These are phyloP conservation scores for Leptestheria dahalacensis DNA, from an alignment of 1,140 invertebrate genomes.

Conservation along the genomic window DNA sequence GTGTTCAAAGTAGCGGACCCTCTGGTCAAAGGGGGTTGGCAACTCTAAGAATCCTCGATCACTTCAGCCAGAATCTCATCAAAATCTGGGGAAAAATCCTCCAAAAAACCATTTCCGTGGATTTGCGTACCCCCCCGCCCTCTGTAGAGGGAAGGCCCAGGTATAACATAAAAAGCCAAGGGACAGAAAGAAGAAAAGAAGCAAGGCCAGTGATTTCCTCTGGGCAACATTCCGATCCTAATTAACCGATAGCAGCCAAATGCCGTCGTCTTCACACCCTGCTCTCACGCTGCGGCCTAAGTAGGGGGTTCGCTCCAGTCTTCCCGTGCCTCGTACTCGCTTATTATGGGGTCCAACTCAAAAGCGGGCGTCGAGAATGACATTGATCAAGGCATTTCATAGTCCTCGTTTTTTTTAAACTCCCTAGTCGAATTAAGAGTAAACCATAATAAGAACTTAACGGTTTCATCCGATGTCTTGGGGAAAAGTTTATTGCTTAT, in stretches of 20 bases:
- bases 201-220: not conserved
- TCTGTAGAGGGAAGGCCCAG: no score
- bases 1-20: constrained; percentile 21
- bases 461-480: no score
- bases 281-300: not conserved
- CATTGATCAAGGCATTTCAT: not conserved
- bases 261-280: not conserved
- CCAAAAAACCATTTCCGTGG: constrained; percentile 18
- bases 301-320: not conserved
- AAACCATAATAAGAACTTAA: no score
- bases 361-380: not conserved
- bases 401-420: no score
- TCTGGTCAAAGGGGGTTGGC: constrained; percentile 22
- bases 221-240: not conserved
- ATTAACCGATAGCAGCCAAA: not conserved
- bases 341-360: not conserved
- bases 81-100: no score
- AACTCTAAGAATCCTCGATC: constrained; percentile 25
- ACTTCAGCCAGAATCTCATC: constrained; percentile 20
- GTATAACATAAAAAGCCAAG: no score
- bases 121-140: no score
- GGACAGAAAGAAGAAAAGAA: not conserved
- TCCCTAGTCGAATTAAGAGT: no score
- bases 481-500: no score
- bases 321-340: not conserved